Evolutionary conservation across 2,888 invertebrate genomes (phyloP).

Genomic region (Taenaris catops): DNA sequence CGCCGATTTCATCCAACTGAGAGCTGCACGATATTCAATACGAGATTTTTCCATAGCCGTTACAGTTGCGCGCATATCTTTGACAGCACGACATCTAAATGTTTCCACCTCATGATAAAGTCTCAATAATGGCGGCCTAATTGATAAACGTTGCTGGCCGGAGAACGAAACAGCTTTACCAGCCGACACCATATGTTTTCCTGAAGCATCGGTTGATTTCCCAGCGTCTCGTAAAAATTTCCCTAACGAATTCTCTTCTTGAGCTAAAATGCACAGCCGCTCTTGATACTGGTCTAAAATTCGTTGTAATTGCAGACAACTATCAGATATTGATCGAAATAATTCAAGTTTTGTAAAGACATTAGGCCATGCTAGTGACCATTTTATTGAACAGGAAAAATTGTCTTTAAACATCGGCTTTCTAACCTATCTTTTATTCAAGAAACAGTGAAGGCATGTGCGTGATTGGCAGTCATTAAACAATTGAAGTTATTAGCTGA

Average conservation of each 20-base stretch:
- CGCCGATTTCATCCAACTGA: constrained; percentile 99
- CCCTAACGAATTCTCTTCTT: constrained; percentile 97
- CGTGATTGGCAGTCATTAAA: constrained; percentile 20
- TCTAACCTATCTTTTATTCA: constrained; percentile 11
- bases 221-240: constrained; percentile 96
- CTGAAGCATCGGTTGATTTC: constrained; percentile 92
- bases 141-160: constrained; percentile 94
- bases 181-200: constrained; percentile 77
- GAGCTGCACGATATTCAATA: constrained; percentile 95
- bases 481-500: constrained; percentile 4
- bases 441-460: constrained; percentile 13
- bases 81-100: constrained; percentile 95
- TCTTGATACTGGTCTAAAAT: constrained; percentile 97
- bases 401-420: too few relatives aligned
- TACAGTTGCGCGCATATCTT: constrained; percentile 94
- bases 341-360: constrained; percentile 97
- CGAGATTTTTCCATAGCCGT: constrained; percentile 96
- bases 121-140: constrained; percentile 91
- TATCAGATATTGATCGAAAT: constrained; percentile 94
- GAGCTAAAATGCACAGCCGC: constrained; percentile 93
- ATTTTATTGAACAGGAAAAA: too few relatives aligned
- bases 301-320: constrained; percentile 91
- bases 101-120: constrained; percentile 98
- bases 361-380: too few relatives aligned
- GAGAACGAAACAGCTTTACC: constrained; percentile 93